phyloP scores from a whole-genome alignment of 2,888 invertebrate species.

The Scaeva pyrastri region DNA sequence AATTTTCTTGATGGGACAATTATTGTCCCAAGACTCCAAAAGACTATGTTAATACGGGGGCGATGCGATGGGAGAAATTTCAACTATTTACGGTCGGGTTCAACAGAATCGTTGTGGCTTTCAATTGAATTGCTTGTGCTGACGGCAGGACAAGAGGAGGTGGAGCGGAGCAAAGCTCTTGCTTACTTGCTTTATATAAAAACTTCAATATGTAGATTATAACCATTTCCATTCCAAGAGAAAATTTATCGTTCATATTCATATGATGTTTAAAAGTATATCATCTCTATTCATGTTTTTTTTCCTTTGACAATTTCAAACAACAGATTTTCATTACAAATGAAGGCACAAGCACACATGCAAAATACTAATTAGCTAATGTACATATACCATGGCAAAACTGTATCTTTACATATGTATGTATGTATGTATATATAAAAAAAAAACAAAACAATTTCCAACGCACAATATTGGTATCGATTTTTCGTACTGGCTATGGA shows the following conservation, averaged over 20 bases:
- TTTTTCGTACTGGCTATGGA: not conserved
- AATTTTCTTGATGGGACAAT: slow-evolving; percentile 41
- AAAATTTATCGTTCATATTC: slow-evolving; percentile 28
- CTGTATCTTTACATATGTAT: not conserved
- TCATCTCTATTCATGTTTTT: slow-evolving; percentile 23
- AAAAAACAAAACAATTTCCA: not conserved
- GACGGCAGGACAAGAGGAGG: not conserved
- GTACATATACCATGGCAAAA: not conserved
- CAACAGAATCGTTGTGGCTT: slow-evolving; percentile 28
- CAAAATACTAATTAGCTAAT: slow-evolving; percentile 35
- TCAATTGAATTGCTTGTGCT: slow-evolving; percentile 28
- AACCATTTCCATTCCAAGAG: not conserved
- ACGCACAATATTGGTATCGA: slow-evolving; percentile 11
- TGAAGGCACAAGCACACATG: not conserved
- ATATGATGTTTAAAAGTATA: slow-evolving; percentile 23
- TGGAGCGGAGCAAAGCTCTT: not conserved
- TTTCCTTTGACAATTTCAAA: slow-evolving; percentile 29
- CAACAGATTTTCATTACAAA: slow-evolving; percentile 38
- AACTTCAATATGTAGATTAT: not conserved
- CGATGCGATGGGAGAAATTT: not conserved
- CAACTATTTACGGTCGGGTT: slow-evolving; percentile 28
- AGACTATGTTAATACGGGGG: slow-evolving; percentile 9
- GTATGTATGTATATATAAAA: too few relatives aligned
- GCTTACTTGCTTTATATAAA: not conserved
- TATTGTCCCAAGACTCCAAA: slow-evolving; percentile 12